phyloP scores from a whole-genome alignment of 2,113 vertebrate genomes.

The Xiphophorus couchianus region DNA sequence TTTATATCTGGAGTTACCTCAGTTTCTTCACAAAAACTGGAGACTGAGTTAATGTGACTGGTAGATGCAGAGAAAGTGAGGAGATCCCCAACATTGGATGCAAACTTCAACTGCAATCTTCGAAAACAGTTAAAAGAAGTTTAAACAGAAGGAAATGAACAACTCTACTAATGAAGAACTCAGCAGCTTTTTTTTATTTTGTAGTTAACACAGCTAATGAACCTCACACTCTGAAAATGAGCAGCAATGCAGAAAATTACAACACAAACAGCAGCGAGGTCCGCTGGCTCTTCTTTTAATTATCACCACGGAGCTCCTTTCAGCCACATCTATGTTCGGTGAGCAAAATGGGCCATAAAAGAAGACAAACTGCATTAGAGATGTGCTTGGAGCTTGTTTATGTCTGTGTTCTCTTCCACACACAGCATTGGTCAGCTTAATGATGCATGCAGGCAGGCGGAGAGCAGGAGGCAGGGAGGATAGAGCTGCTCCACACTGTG shows the following conservation, averaged over 20 bases:
- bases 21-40: background rate
- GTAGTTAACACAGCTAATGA: conserved; percentile 19
- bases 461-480: conserved; percentile 23
- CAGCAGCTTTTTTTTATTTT: conserved; percentile 21
- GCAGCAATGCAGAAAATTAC: conserved; percentile 47
- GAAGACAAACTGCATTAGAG: conserved; percentile 67
- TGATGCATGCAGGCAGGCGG: conserved; percentile 63
- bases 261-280: background rate
- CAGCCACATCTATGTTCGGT: conserved; percentile 47
- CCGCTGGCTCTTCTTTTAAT: conserved; percentile 37
- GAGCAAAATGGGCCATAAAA: conserved; percentile 59
- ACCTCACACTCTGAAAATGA: conserved; percentile 21
- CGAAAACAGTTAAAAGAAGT: background rate
- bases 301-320: conserved; percentile 40
- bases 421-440: conserved; percentile 59
- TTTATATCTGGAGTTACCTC: background rate
- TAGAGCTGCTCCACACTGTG: conserved; percentile 32
- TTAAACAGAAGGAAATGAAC: background rate
- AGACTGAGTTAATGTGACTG: conserved; percentile 29
- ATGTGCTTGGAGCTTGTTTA: conserved; percentile 67
- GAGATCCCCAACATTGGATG: background rate
- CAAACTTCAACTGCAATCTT: background rate
- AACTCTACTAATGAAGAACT: conserved; percentile 14
- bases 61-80: conserved; percentile 11
- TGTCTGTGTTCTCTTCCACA: conserved; percentile 27